Evolutionary conservation across 2,797 vertebrate genomes (phyloP), one percentile per base, ranked within the genome.

Genomic region (Tragopan temminckii): DNA sequence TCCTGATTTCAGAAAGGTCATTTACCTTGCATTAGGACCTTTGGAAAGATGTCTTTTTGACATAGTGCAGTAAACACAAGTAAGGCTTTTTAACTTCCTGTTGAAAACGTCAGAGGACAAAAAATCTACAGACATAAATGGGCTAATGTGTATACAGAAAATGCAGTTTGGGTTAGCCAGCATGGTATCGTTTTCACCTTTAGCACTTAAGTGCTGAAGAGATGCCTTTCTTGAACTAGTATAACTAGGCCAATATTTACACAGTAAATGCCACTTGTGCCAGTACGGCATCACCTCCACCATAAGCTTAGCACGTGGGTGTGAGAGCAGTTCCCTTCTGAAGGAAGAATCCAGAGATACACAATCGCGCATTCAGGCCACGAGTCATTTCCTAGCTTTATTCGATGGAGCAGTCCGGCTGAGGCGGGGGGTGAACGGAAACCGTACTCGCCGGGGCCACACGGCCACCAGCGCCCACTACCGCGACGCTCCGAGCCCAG

Each of bases 41-140:
- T 57, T 70, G 33, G 35, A 81, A 64, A 29, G 36, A 61, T 67
- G 33, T 29, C 9, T 64, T 93, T 76, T 57, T 87, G 35, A 77
- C 79, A 74, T 0, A 67, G 23, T 2, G 33, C 36, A 83, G 53
- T 48, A 77, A 91, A 74, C 21, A 45, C 1, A 70, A 81, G 63
- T 17, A 45, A 1, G 8, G 31, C 21, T 23, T 78, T 87, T 85
- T 57, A 8, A 17, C 80, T 89, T 90, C 57, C 31, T 68, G 19
- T n/a, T 90, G 68, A 70, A 92, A 74, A 18, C 25, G 35, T 33
- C 43, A 77, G 61, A 57, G 63, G 89, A 70, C 72, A 46, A 96
- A 11, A 19, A 59, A 0, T 1, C 4, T 63, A 31, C 45, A 62
- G 29, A 12, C 27, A n/a, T 42, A 25, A 63, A 52, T 1, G 45